A percentile compares a stretch with the other conserved stretches of the same genome.
Conservation (phyloP, 2,888 invertebrate genomes). For the Rotaria sp. region DNA sequence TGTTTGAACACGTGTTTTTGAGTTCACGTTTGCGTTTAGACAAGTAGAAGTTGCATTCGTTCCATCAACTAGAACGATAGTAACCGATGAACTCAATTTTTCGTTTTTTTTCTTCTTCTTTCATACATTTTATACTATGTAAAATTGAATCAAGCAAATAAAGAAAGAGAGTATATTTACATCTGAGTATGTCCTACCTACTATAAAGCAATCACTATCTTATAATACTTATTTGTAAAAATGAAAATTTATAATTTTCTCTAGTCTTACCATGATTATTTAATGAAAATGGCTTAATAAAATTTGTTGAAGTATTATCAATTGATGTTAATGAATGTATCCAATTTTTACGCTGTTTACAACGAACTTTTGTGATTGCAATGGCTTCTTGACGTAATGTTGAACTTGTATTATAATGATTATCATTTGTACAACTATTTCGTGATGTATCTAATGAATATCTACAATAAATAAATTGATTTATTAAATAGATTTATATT, state of each 20-base stretch:
- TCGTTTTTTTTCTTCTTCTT: neutral
- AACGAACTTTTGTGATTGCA: constrained; percentile 20
- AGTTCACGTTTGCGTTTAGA: neutral
- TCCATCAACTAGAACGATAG: neutral
- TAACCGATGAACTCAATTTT: neutral
- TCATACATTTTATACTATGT: neutral
- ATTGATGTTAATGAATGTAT: neutral
- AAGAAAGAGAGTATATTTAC: neutral
- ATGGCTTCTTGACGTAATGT: neutral
- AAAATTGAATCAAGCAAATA: neutral
- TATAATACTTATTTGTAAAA: neutral
- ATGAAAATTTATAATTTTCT: neutral
- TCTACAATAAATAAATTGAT: neutral
- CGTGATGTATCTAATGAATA: neutral
- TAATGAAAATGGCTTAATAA: neutral
- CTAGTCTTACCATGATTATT: neutral
- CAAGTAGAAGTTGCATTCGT: neutral
- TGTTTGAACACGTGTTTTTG: neutral
- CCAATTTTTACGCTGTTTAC: neutral
- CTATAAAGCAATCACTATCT: neutral
- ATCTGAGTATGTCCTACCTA: neutral
- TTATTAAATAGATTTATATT: neutral
- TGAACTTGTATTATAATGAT: neutral
- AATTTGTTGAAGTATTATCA: neutral
- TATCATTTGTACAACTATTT: neutral